Evolutionary conservation across 2,888 invertebrate genomes (phyloP), one percentile per base, ranked within the genome.

Genomic region (Teleogryllus oceanicus): DNA sequence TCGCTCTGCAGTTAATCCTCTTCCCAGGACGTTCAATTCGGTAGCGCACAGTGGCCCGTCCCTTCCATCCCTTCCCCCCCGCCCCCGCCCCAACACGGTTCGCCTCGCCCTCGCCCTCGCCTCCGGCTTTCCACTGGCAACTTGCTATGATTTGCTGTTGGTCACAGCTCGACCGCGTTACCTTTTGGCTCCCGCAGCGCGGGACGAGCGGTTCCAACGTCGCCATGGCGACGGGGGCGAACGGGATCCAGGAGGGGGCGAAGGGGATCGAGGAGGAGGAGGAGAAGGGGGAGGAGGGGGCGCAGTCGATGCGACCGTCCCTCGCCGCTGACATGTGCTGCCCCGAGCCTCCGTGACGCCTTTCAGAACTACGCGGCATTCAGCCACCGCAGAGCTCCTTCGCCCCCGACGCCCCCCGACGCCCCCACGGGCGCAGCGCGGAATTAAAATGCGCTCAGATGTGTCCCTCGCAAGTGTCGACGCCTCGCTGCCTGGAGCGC

Each of bases 81-180:
- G 0, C 1, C 62, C 13, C 5, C 62, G 4, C n/a, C n/a, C 16
- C 16, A 5, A 4, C n/a, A 62, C n/a, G 62, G 13, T 62, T 4
- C 62, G 16, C n/a, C n/a, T 62, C n/a, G 62, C 37, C 21, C 62
- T 62, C 62, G 62, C 62, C 62, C 12, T 16, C 18, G 62, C 62
- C 16, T 11, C 62, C n/a, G 16, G 62, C n/a, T 12, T n/a, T 18
- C 16, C 62, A 8, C n/a, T n/a, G n/a, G 62, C 62, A 62, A 62
- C 62, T n/a, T 62, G 16, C 62, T n/a, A 62, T 62, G 62, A 62
- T 62, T 62, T 62, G 62, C 62, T 18, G 62, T 62, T 62, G 62
- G 62, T 62, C 62, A 62, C n/a, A 62, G 62, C 62, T 37, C 37
- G 4, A 11, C 62, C n/a, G n/a, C n/a, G 62, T 62, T 62, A 62